These are phyloP conservation scores for Oligia latruncula DNA, from an alignment of 2,888 invertebrate genomes.

Conservation along the genomic window DNA sequence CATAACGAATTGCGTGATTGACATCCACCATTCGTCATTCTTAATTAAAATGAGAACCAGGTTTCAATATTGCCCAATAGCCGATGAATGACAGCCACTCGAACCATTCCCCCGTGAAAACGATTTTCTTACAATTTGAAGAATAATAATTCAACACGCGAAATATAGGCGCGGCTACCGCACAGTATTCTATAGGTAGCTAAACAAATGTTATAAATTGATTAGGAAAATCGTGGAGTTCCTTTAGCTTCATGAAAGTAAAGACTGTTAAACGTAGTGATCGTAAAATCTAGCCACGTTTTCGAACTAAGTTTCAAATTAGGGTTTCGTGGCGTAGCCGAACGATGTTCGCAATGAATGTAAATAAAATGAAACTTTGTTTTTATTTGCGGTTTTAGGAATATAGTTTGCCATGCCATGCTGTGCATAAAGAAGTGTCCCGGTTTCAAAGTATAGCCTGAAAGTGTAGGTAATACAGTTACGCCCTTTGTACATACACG, in stretches of 20 bases:
- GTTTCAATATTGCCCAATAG: conserved; percentile 72
- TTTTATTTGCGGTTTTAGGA: conserved; percentile 52
- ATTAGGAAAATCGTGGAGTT: conserved; percentile 53
- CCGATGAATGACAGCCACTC: conserved; percentile 69
- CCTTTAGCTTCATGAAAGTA: conserved; percentile 51
- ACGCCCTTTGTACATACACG: background rate
- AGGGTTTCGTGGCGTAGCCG: conserved; percentile 55
- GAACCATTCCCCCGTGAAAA: conserved; percentile 65
- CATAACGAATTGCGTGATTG: conserved; percentile 73
- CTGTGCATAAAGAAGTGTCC: conserved; percentile 9
- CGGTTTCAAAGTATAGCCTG: background rate
- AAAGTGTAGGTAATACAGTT: background rate
- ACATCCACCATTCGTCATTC: conserved; percentile 79
- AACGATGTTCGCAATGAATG: conserved; percentile 55
- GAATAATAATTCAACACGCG: conserved; percentile 56
- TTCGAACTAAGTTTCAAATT: conserved; percentile 62
- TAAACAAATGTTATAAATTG: conserved; percentile 50
- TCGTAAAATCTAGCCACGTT: conserved; percentile 65
- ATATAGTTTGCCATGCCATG: conserved; percentile 28
- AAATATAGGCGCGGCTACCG: conserved; percentile 53
- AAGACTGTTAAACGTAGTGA: conserved; percentile 41
- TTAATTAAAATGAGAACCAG: conserved; percentile 77
- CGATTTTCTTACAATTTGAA: conserved; percentile 66
- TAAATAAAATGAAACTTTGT: conserved; percentile 52
- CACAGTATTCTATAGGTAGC: conserved; percentile 38